Base-by-base conservation (phyloP, 1,140 invertebrate species). In the Lethrus apterus region DNA sequence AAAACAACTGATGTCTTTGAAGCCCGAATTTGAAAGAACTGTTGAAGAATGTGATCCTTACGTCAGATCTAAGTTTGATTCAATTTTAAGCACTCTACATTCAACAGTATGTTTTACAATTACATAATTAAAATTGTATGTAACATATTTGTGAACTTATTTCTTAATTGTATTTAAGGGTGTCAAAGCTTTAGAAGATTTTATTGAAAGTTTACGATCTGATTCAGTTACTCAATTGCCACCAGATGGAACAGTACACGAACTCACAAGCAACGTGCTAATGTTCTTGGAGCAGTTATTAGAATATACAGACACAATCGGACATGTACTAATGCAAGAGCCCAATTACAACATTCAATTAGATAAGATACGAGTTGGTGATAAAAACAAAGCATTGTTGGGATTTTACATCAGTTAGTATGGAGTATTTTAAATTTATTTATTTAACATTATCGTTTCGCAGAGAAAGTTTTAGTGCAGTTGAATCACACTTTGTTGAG, bases 181-280 rank as follows among this genome's bases (percentile, higher is more conserved):
- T 33, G 78, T 83, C 20, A 89, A 89, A 70, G 86, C 88, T 14
- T 70, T 97, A 50, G 93, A 97, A 66, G 90, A 94, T 58, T 96
- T 96, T 65, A 80, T 92, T 36, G 91, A 95, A 59, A 89, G 83
- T 55, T 81, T 97, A 33, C 78, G 89, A 58, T 81, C 80, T 47
- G 92, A 96, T 64, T 79, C 79, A 8, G 84, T 86, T 23, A 79
- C 83, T 3, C 81, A 83, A 53, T 77, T 94, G 58, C 91, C 94
- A 0, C 87, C 84, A 66, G 94, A 98, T 75, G 94, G 93, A 46
- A 98, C 93, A 0, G 93, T 98, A 15, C 93, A 95, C 64, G 91
- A 98, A 69, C 72, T 94, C 31, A 94, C 93, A 2, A 91, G 86
- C 38, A 94, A 96, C 67, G 89, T 94, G 40, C 78, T 93, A 30